A percentile compares a stretch with the other conserved stretches of the same genome.
These are phyloP conservation scores for Paracentrotus lividus DNA, from an alignment of 53 echinoderm and acorn worm genomes.

Conservation along the genomic window DNA sequence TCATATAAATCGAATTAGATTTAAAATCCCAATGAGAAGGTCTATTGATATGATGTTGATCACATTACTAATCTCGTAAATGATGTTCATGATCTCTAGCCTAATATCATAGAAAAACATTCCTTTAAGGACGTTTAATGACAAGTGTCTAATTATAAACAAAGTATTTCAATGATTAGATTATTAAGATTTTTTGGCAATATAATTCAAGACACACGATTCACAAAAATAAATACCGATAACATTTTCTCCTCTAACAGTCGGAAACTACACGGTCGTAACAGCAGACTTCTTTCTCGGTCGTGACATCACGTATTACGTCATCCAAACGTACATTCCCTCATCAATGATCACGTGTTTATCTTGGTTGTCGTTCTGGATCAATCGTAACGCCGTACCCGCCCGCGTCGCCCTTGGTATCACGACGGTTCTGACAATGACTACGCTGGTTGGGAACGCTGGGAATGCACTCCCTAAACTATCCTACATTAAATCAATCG, in stretches of 20 bases:
- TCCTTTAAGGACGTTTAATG: too few relatives aligned
- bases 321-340: constrained; percentile 90
- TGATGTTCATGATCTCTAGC: too few relatives aligned
- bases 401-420: constrained; percentile 92
- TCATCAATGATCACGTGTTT: constrained; percentile 84
- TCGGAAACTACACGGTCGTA: constrained; percentile 93
- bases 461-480: constrained; percentile 85
- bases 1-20: too few relatives aligned
- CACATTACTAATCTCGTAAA: too few relatives aligned
- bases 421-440: constrained; percentile 95
- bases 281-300: constrained; percentile 85
- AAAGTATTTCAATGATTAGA: too few relatives aligned
- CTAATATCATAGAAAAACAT: too few relatives aligned
- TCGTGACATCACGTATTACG: constrained; percentile 87
- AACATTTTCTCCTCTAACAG: constrained; percentile 65
- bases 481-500: constrained; percentile 95
- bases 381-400: constrained; percentile 86
- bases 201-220: too few relatives aligned
- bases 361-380: constrained; percentile 97
- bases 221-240: not conserved
- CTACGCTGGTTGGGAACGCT: constrained; percentile 86
- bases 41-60: too few relatives aligned
- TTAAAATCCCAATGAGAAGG: too few relatives aligned
- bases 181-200: too few relatives aligned
- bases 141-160: too few relatives aligned